Evolutionary conservation across 2,797 vertebrate species (phyloP).

Genomic region (Uromys caudimaculatus): DNA sequence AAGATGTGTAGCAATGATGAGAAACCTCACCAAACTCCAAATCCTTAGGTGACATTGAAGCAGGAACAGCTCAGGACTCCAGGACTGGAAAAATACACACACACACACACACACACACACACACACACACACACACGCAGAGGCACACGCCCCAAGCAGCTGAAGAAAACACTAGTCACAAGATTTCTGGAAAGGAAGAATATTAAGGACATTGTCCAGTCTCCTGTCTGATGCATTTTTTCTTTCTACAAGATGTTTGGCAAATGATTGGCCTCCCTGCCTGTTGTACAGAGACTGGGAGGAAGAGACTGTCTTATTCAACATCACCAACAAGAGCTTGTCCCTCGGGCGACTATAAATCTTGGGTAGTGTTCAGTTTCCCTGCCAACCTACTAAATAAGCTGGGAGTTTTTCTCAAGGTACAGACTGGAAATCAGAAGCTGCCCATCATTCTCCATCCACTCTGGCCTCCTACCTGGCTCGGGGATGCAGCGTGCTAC

Average conservation of each 20-base stretch:
- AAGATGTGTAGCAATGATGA: neutral
- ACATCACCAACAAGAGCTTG: neutral
- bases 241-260: neutral
- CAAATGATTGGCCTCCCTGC: neutral
- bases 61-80: neutral
- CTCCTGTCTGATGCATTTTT: neutral
- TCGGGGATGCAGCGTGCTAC: neutral
- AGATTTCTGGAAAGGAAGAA: slow-evolving; percentile 20
- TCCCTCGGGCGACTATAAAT: slow-evolving; percentile 33
- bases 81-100: neutral
- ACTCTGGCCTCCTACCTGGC: neutral
- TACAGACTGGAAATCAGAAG: neutral
- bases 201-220: neutral
- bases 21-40: neutral
- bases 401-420: neutral
- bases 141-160: neutral
- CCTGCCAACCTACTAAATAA: neutral
- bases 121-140: neutral
- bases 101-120: neutral
- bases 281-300: neutral
- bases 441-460: neutral
- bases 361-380: neutral
- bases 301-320: slow-evolving; percentile 5
- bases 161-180: neutral
- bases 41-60: neutral